Base-by-base conservation (phyloP, 2,797 vertebrate genomes). In the Myripristis murdjan region DNA sequence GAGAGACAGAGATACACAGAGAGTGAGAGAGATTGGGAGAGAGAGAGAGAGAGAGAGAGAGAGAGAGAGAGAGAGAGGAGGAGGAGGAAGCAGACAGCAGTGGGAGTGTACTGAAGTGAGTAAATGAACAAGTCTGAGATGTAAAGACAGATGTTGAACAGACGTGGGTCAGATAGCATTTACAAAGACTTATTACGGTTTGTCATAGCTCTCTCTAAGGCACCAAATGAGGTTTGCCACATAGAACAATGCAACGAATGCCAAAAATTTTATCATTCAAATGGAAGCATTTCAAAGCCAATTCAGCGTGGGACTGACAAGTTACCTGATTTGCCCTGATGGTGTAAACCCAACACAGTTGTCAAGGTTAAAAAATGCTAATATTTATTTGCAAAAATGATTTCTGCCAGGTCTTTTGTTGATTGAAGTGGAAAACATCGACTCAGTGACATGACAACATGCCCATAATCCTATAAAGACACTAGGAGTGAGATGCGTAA, bases 381-480 rank as follows among this genome's bases (percentile, higher is more conserved):
- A 75, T 70, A 75, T 77, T 62, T 69, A 70, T 39, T 72, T 12
- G 63, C 31, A 26, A 53, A 74, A 65, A 31, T 61, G 56, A 51
- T 58, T 61, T 61, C 10, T 70, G 51, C 61, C 46, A 53, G 15
- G 9, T 82, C 74, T 61, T 61, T 2, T 10, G 71, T 61, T 52
- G 0, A 58, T 71, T 72, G 67, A 37, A 71, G 59, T 63, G 2
- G 52, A 47, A 53, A 49, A 47, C n/a, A 9, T 41, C 67, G 16
- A 48, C 60, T n/a, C 18, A 1, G 37, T 18, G 31, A 70, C 53
- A 57, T 66, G 57, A 79, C 54, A 54, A 64, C 54, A 64, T 46
- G 57, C 37, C 43, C 57, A 24, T 84, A 81, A 87, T 86, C 84
- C 67, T 61, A 31, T 75, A 70, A 79, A 81, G 56, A 80, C 77